Base-by-base conservation (phyloP, 1,140 invertebrate species). In the Hypsibius dujardini region DNA sequence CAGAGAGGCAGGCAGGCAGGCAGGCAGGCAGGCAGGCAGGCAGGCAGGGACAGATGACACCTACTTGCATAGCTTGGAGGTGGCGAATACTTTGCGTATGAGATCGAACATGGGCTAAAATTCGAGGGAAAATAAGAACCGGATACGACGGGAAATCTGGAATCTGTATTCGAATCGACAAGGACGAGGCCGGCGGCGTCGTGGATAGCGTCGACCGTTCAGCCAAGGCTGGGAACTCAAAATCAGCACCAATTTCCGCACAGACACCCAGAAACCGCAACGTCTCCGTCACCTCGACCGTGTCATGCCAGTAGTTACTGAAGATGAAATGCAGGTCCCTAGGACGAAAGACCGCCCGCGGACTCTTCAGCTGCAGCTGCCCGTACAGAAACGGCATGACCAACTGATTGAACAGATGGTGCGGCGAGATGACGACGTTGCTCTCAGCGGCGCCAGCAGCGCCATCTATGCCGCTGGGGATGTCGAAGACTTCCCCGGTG, bases 371-470 rank as follows among this genome's bases (percentile, higher is more conserved):
- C 50, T 56, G 50, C 50, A 56, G 7, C n/a, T 56, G 50, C n/a
- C 50, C 50, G 50, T 56, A 56, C 0, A 56, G 50, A n/a, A 56
- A 56, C 7, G 50, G 50, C 50, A 56, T 56, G 50, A 56, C 50
- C 50, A 56, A n/a, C n/a, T 56, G 50, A 56, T 56, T 56, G 50
- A 56, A 56, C 50, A 56, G 50, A 56, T 56, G 50, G n/a, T 56
- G 50, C n/a, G 50, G 50, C n/a, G 50, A 56, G n/a, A 56, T 56
- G 50, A 56, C n/a, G 50, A 56, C 50, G 50, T 56, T 7, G n/a
- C n/a, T 7, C 7, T 56, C 50, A n/a, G n/a, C 50, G 7, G n/a
- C 7, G 0, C 7, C 50, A 28, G 28, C 28, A 28, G 28, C 28
- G 28, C 28, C 28, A 28, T 28, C 28, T 28, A 28, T 28, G 28